Evolutionary conservation across 2,113 vertebrate genomes (phyloP).

Genomic region (Zosterops pallidus): DNA sequence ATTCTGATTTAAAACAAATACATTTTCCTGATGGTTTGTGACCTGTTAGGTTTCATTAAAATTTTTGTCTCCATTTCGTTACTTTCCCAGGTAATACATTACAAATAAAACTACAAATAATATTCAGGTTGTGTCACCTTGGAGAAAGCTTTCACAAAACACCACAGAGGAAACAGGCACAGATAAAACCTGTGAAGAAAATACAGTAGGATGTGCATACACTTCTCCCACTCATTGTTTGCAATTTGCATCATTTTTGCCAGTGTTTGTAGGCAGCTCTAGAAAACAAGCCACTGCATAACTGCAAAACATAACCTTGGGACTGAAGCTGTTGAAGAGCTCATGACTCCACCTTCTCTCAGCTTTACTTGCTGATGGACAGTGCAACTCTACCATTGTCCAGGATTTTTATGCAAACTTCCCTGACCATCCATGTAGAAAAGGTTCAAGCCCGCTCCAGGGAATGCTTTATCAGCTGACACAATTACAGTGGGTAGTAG

Average conservation of each 20-base stretch:
- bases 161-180: slow-evolving; percentile 3
- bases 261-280: not conserved
- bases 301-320: not conserved
- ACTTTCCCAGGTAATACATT: slow-evolving; percentile 20
- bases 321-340: not conserved
- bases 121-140: slow-evolving; percentile 25
- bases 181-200: slow-evolving; percentile 50
- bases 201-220: not conserved
- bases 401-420: not conserved
- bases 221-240: slow-evolving; percentile 41
- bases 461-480: not conserved
- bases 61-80: slow-evolving; percentile 29
- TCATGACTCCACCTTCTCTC: not conserved
- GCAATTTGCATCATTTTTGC: not conserved
- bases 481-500: not conserved
- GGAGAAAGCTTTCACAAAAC: not conserved
- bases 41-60: not conserved
- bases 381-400: not conserved
- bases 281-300: not conserved
- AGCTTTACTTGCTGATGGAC: not conserved
- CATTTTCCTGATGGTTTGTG: not conserved
- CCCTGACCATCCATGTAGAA: not conserved
- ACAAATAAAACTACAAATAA: slow-evolving; percentile 11
- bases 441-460: not conserved
- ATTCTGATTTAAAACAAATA: not conserved